Conservation (phyloP, 2,113 vertebrate genomes). For the Serilophus lunatus region DNA sequence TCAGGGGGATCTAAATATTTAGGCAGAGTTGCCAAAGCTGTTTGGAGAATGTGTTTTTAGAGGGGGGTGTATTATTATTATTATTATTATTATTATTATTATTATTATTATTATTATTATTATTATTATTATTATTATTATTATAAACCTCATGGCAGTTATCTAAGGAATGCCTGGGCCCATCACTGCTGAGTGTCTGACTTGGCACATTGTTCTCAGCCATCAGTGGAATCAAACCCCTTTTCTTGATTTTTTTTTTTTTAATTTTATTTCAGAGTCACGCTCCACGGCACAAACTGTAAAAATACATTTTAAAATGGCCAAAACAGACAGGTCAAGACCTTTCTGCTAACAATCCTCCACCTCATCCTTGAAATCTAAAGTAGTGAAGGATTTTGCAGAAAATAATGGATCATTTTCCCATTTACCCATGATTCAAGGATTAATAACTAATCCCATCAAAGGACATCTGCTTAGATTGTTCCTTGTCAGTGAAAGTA, state of each 20-base stretch:
- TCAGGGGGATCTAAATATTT: neutral
- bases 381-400: conserved; percentile 26
- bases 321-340: neutral
- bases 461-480: conserved; percentile 72
- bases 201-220: rapidly evolving
- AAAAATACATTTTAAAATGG: neutral
- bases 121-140: rapidly evolving
- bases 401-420: conserved; percentile 72
- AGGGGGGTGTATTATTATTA: rapidly evolving
- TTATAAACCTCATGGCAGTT: neutral
- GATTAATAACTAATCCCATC: conserved; percentile 74
- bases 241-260: neutral
- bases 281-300: neutral
- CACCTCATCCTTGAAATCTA: neutral
- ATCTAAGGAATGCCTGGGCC: neutral
- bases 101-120: no score
- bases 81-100: neutral
- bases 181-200: neutral
- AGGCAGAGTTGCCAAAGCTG: neutral
- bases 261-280: neutral
- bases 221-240: neutral
- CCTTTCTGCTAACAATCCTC: neutral
- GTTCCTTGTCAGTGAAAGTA: conserved; percentile 65
- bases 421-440: conserved; percentile 49
- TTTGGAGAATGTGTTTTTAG: neutral